Base-by-base conservation (phyloP, 2,888 invertebrate genomes). In the Heliconius ismenius region DNA sequence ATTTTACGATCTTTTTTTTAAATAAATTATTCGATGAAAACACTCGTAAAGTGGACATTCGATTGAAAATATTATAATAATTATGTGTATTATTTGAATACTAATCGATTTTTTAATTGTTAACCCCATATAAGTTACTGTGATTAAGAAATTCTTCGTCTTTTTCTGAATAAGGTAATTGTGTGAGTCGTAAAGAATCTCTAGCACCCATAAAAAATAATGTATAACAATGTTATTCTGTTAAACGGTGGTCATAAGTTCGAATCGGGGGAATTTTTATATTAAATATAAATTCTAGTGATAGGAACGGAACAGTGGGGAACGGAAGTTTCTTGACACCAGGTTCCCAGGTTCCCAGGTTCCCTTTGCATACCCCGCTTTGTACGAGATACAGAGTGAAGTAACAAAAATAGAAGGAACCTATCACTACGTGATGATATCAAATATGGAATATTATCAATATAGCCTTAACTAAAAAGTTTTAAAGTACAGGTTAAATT, bases 1-100 rank as follows among this genome's bases (percentile, higher is more conserved):
- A 93, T 93, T 87, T 93, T 92, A 93, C 87, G 90, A 89, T 81
- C 24, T 64, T 85, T 86, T 85, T 85, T 83, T 82, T 58, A n/a
- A 81, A 82, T 84, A 87, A 82, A 82, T 80, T 82, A 82, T 83
- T 80, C 79, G 79, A 82, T 77, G 81, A 82, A 82, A 83, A 83
- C 82, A 78, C 78, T 79, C 77, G 82, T 83, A 82, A 83, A 83
- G 70, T 76, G 24, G 72, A 62, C 74, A 76, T 74, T 72, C 76
- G 75, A 80, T 80, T 77, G 78, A 75, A 77, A 77, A 75, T 78
- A 76, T 76, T 75, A 78, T 75, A 72, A 77, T 80, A 76, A 79
- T 79, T 68, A 74, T 64, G 26, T 68, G 28, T n/a, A 73, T 73
- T 70, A 72, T 76, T 72, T 76, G 60, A 76, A 65, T 76, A 72